Evolutionary conservation across 2,113 vertebrate genomes (phyloP), one percentile per base, ranked within the genome.

Genomic region (Dicaeum eximium): DNA sequence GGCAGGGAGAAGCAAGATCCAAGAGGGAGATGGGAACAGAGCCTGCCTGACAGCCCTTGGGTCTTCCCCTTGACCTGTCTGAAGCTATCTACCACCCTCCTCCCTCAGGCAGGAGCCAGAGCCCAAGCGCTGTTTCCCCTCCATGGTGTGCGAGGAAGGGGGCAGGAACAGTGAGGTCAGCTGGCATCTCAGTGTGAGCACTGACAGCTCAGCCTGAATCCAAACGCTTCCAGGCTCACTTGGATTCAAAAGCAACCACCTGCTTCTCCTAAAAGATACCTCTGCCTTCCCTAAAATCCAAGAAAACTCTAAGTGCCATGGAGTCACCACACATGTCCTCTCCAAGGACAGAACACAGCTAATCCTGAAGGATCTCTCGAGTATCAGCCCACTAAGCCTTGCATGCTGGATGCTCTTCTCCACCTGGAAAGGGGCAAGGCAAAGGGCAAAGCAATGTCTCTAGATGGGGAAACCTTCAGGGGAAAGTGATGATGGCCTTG

Each of bases 141-240:
- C 58, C 17, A 12, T 0, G 5, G 16, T 53, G 11, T 0, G 2
- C 2, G 11, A 79, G 37, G 31, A 80, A 64, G 8, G 10, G 10
- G 12, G 6, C 21, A 73, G 40, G 40, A 53, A 60, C 45, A 62
- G 65, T 0, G 0, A 40, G 17, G 27, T 80, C 37, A 86, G 62
- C 50, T 8, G 3, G 47, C 19, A 73, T 28, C 44, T 65, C 61
- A 53, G 24, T 24, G 42, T 37, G 62, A 83, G 40, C 10, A 15
- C 54, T 2, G 3, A 58, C 7, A 71, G 38, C 51, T 90, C 74
- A 75, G 61, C 44, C 70, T 10, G 1, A 78, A 85, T 37, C 35
- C 44, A 71, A 78, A 62, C 0, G 0, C 24, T 75, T 64, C 13
- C 56, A 75, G 35, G 8, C n/a, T 35, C 57, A 91, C 22, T 15